Percentiles rank a stretch among this genome's conserved stretches.
Evolutionary conservation across 2,113 vertebrate species (phyloP).

Genomic region (Carlito syrichta): DNA sequence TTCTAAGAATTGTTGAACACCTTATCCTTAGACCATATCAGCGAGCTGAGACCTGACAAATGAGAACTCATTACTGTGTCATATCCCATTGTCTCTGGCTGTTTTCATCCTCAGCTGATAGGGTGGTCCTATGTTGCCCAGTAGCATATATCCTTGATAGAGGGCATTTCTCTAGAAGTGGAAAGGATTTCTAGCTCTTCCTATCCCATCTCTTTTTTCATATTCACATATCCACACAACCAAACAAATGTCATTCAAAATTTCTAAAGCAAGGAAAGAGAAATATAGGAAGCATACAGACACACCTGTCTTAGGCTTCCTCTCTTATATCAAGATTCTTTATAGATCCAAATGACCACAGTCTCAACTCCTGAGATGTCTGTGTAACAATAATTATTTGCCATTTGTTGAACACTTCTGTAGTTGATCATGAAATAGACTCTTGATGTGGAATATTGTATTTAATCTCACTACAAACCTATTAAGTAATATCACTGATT

Average conservation of each 20-base stretch:
- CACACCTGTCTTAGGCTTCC: background rate
- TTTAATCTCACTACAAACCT: background rate
- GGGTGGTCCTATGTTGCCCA: background rate
- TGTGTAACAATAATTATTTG: background rate
- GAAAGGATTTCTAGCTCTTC: background rate
- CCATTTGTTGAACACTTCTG: background rate
- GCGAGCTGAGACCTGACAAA: slow-evolving; percentile 38
- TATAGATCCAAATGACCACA: background rate
- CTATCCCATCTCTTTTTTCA: background rate
- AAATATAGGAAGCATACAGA: background rate
- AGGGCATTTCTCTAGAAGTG: background rate
- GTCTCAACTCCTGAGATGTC: background rate
- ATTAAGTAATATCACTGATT: background rate
- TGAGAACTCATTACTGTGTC: background rate
- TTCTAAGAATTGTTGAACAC: background rate
- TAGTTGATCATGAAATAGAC: background rate
- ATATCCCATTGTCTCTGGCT: background rate
- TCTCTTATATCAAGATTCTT: background rate
- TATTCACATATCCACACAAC: background rate
- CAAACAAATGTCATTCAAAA: background rate
- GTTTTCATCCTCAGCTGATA: background rate
- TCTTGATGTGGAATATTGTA: background rate
- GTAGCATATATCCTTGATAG: background rate
- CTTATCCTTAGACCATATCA: background rate
- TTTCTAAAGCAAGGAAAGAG: background rate